Evolutionary conservation across 1,140 invertebrate species (phyloP).

Genomic region (Sesamia nonagrioides): DNA sequence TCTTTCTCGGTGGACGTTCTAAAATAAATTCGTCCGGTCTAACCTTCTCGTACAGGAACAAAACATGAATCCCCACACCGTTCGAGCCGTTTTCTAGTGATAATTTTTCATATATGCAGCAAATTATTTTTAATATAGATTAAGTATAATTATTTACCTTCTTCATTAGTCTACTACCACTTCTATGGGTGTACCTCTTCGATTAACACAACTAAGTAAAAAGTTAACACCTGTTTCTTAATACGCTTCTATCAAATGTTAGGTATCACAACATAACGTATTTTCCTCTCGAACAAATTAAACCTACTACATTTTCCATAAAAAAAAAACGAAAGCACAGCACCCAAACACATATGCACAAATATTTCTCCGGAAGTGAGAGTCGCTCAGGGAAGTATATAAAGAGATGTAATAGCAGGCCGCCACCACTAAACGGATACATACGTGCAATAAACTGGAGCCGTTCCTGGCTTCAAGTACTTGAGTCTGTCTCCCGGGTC

Average conservation of each 20-base stretch:
- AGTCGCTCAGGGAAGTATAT: conserved; percentile 17
- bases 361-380: conserved; percentile 18
- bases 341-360: conserved; percentile 12
- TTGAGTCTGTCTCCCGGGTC: neutral
- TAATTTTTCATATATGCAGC: too few relatives aligned
- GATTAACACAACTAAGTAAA: too few relatives aligned
- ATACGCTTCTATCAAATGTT: neutral
- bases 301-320: neutral
- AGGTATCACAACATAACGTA: neutral
- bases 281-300: neutral
- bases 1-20: too few relatives aligned
- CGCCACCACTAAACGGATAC: conserved; percentile 36
- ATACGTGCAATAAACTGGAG: conserved; percentile 42
- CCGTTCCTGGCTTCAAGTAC: conserved; percentile 31
- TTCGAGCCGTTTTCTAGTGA: too few relatives aligned
- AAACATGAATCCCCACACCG: too few relatives aligned
- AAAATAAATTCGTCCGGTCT: too few relatives aligned
- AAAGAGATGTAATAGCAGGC: conserved; percentile 24
- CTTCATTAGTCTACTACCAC: too few relatives aligned
- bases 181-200: too few relatives aligned
- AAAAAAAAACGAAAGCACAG: neutral
- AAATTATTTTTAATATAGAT: too few relatives aligned
- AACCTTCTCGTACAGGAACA: too few relatives aligned
- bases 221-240: neutral
- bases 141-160: too few relatives aligned